These are phyloP conservation scores for Drosophila rellima DNA, from an alignment of 2,888 invertebrate genomes.

Conservation along the genomic window DNA sequence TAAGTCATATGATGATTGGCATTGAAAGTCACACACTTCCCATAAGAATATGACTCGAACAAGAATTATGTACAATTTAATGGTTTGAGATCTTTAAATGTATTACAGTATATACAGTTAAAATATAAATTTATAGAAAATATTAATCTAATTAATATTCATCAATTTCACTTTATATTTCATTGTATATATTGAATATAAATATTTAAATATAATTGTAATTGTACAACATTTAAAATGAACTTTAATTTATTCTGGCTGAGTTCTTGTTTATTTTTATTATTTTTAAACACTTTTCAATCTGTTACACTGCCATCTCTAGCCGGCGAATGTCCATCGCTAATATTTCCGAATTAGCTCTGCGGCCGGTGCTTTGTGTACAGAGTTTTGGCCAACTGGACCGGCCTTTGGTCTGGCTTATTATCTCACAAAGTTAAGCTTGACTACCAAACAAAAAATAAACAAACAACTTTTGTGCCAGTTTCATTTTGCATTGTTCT, in stretches of 20 bases:
- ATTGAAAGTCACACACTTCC: slow-evolving; percentile 4
- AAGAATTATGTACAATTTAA: not conserved
- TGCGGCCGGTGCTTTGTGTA: slow-evolving; percentile 5
- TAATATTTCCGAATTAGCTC: slow-evolving; percentile 33
- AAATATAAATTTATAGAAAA: no score
- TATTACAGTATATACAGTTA: no score
- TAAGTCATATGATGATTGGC: slow-evolving; percentile 20
- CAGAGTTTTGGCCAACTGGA: slow-evolving; percentile 38
- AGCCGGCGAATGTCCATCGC: slow-evolving; percentile 20
- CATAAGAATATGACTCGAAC: not conserved
- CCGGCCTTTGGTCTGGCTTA: slow-evolving; percentile 46
- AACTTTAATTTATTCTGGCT: not conserved
- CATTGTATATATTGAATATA: no score
- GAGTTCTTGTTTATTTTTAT: not conserved
- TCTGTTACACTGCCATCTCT: slow-evolving; percentile 40
- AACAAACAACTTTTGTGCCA: slow-evolving; percentile 54
- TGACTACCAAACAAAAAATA: slow-evolving; percentile 20
- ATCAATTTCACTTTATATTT: not conserved
- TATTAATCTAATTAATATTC: no score
- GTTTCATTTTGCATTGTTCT: slow-evolving; percentile 71
- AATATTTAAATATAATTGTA: no score
- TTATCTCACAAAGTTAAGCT: slow-evolving; percentile 52
- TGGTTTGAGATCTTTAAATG: not conserved
- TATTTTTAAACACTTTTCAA: not conserved
- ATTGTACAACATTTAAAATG: no score